phyloP scores from a whole-genome alignment of 2,888 invertebrate species.

The Nephrotoma flavescens region DNA sequence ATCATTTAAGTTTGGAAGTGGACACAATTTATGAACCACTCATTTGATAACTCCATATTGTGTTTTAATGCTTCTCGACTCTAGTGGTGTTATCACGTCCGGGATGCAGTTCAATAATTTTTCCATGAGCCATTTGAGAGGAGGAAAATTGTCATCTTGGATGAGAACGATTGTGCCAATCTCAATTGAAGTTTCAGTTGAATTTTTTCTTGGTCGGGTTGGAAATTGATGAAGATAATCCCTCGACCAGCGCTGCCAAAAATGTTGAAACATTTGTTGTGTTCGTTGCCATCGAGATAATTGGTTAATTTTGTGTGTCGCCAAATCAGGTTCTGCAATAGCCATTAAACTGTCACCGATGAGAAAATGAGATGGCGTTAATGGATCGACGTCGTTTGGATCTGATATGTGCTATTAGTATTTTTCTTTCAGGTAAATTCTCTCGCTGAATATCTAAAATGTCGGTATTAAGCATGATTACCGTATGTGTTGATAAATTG shows the following conservation, averaged over 20 bases:
- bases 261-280: neutral
- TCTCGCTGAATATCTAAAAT: neutral
- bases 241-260: neutral
- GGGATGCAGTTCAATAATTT: neutral
- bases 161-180: neutral
- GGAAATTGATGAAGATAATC: neutral
- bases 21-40: neutral
- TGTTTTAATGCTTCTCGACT: neutral
- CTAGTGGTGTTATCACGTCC: neutral
- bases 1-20: neutral
- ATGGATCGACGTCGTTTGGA: neutral
- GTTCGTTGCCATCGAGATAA: neutral
- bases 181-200: neutral
- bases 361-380: neutral
- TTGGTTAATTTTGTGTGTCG: neutral
- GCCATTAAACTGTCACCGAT: neutral
- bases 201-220: neutral
- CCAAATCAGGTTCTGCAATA: neutral
- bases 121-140: neutral
- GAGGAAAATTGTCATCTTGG: neutral
- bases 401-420: neutral
- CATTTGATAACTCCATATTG: neutral
- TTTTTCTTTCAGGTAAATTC: neutral
- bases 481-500: neutral
- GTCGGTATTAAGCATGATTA: neutral